Evolutionary conservation across 35 echinoderm and acorn worm species (phyloP).

Genomic region (Eucidaris tribuloides): DNA sequence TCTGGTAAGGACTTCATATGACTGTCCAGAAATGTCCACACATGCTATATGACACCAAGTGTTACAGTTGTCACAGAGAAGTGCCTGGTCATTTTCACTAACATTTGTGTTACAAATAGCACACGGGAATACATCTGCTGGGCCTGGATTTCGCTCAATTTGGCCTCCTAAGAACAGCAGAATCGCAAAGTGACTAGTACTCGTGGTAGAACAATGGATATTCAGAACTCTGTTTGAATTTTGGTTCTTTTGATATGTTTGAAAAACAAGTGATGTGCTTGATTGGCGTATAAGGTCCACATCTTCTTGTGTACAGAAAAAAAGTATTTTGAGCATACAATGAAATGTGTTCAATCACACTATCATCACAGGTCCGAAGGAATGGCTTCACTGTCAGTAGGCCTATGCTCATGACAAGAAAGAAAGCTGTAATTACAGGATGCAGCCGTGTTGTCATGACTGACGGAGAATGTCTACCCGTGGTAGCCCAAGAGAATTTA

Average conservation of each 20-base stretch:
- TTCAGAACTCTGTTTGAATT: background rate
- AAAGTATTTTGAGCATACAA: background rate
- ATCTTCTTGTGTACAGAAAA: background rate
- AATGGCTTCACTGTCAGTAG: background rate
- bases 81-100: slow-evolving; percentile 7
- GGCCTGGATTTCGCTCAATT: slow-evolving; percentile 44
- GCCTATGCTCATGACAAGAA: background rate
- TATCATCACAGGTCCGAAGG: background rate
- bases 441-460: background rate
- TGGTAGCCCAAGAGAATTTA: no score
- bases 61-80: slow-evolving; percentile 53
- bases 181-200: background rate
- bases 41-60: slow-evolving; percentile 47
- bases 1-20: background rate
- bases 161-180: slow-evolving; percentile 29
- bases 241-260: background rate
- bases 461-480: background rate
- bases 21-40: background rate
- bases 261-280: background rate
- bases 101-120: slow-evolving; percentile 34
- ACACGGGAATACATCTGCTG: slow-evolving; percentile 18
- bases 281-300: background rate
- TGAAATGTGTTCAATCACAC: background rate
- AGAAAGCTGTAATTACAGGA: background rate
- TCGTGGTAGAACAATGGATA: background rate